Evolutionary conservation across 2,113 vertebrate genomes (phyloP).

Genomic region (Mesitornis unicolor): DNA sequence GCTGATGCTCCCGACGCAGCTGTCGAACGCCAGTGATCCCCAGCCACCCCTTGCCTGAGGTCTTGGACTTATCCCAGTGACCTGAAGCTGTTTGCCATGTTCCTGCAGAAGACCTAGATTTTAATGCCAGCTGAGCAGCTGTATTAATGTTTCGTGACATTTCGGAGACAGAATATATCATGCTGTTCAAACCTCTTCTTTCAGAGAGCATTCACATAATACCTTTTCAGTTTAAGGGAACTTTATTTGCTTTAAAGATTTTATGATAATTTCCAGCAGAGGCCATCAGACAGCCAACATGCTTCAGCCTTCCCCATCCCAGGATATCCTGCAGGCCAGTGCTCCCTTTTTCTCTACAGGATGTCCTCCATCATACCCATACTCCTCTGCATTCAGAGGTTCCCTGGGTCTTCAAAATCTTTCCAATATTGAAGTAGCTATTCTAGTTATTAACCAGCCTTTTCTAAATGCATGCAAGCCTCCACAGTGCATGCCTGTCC

Average conservation of each 20-base stretch:
- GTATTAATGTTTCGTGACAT: conserved; percentile 52
- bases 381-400: conserved; percentile 33
- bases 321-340: background rate
- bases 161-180: conserved; percentile 1
- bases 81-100: background rate
- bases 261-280: conserved; percentile 39
- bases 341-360: background rate
- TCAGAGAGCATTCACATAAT: conserved; percentile 13
- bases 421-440: background rate
- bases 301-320: conserved; percentile 15
- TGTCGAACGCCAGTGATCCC: background rate
- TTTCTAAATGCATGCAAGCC: background rate
- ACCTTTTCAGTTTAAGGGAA: conserved; percentile 43
- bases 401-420: conserved; percentile 33
- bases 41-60: background rate
- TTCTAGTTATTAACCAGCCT: conserved; percentile 18
- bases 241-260: conserved; percentile 64
- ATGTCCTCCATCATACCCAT: background rate
- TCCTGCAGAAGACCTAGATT: conserved; percentile 24
- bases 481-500: background rate
- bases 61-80: conserved; percentile 15
- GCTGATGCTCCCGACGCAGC: background rate
- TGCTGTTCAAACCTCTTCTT: conserved; percentile 35
- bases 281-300: conserved; percentile 33
- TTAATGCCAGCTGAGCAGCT: conserved; percentile 61